A percentile compares a stretch with the other conserved stretches of the same genome.
Conservation (phyloP, 2,797 vertebrate species). For the Allobates femoralis region DNA sequence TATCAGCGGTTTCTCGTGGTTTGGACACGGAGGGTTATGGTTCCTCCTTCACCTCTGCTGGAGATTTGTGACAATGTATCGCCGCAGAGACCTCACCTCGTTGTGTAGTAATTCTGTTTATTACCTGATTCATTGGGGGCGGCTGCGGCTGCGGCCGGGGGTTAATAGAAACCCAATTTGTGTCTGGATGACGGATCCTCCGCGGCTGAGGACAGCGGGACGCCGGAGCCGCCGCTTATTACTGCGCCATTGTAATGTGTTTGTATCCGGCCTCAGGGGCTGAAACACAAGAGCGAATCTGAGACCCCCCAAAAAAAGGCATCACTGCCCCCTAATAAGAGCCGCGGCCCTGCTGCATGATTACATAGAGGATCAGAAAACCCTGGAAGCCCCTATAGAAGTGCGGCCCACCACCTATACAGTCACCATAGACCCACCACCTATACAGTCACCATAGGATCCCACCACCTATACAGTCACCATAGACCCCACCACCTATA, state of each 20-base stretch:
- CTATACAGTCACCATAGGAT: too few species aligned
- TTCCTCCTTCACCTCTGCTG: constrained; percentile 5
- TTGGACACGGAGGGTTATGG: background rate
- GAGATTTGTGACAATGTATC: constrained; percentile 17
- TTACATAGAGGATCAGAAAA: too few species aligned
- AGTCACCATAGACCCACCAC: background rate
- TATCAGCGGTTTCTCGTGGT: background rate
- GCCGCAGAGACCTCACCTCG: background rate
- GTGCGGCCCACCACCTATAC: background rate
- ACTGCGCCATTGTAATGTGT: constrained; percentile 9
- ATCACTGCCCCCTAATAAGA: too few species aligned
- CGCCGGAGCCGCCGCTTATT: constrained; percentile 21
- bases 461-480: too few species aligned
- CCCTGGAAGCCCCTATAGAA: background rate
- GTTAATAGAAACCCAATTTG: constrained; percentile 57
- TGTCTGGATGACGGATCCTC: constrained; percentile 50
- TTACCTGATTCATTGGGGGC: constrained; percentile 38
- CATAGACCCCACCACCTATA: too few species aligned
- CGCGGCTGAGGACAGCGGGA: constrained; percentile 24
- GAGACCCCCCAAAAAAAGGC: background rate
- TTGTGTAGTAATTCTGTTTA: constrained; percentile 25
- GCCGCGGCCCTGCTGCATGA: too few species aligned
- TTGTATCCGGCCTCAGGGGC: background rate
- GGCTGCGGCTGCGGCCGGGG: background rate
- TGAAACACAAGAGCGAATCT: constrained; percentile 11